Evolutionary conservation across 2,113 vertebrate species (phyloP).

Genomic region (Dolichotis patagonum): DNA sequence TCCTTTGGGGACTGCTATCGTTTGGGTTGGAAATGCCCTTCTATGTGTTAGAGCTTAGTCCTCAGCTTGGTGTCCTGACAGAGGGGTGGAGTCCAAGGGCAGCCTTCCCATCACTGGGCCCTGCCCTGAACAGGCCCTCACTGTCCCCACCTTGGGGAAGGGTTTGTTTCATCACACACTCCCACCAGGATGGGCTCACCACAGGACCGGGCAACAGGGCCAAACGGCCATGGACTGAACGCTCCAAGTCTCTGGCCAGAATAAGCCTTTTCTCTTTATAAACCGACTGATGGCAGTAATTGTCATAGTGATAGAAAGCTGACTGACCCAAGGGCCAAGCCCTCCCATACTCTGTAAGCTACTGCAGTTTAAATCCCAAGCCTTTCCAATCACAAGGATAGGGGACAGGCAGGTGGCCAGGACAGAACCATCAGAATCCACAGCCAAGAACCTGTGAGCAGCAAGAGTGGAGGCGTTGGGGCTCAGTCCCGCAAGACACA

Average conservation of each 20-base stretch:
- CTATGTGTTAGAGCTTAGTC: neutral
- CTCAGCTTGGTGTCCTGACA: neutral
- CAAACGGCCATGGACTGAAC: neutral
- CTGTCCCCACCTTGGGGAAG: neutral
- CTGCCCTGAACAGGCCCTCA: neutral
- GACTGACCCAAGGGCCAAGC: neutral
- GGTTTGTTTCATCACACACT: neutral
- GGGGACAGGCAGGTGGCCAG: neutral
- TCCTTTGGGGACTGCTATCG: neutral
- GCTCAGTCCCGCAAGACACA: neutral
- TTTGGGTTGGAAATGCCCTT: neutral
- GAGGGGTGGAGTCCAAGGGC: neutral
- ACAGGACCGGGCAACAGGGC: neutral
- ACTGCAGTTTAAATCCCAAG: neutral
- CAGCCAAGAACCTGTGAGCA: neutral
- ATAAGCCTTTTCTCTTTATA: neutral
- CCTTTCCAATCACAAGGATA: neutral
- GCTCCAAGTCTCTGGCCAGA: neutral
- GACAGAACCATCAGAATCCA: neutral
- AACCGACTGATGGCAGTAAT: neutral
- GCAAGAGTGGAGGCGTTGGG: neutral
- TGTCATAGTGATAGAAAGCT: neutral
- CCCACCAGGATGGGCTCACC: neutral
- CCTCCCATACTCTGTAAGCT: neutral
- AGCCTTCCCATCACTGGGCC: neutral